Evolutionary conservation across 2,113 vertebrate genomes (phyloP).

Genomic region (Psettodes erumei): DNA sequence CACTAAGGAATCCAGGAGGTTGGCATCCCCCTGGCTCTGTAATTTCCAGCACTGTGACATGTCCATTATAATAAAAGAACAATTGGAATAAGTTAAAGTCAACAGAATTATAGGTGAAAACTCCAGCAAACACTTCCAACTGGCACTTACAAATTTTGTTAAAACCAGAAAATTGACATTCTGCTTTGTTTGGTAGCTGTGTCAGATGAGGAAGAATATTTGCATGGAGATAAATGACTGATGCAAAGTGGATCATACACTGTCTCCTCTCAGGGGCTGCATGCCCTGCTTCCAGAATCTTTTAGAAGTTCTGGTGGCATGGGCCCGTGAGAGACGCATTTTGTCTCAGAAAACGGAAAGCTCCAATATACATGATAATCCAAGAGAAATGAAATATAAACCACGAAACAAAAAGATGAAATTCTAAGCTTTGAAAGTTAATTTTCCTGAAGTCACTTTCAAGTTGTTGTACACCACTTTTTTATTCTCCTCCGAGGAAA

Average conservation of each 20-base stretch:
- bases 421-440: constrained; percentile 33
- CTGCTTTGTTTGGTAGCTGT: not conserved
- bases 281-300: constrained; percentile 5
- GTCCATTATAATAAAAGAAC: constrained; percentile 23
- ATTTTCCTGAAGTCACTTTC: constrained; percentile 33
- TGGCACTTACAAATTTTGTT: not conserved
- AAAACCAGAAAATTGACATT: constrained; percentile 9
- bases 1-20: constrained; percentile 29
- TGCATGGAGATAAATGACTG: constrained; percentile 12
- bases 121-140: not conserved
- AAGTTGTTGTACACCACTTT: constrained; percentile 4
- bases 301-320: not conserved
- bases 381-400: constrained; percentile 26
- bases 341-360: not conserved
- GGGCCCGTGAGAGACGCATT: not conserved
- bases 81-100: constrained; percentile 24
- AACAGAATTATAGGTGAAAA: constrained; percentile 12
- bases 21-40: constrained; percentile 3
- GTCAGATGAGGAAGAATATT: not conserved
- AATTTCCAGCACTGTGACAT: constrained; percentile 27
- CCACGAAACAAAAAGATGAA: constrained; percentile 5
- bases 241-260: not conserved
- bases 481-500: constrained; percentile 33
- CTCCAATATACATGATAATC: constrained; percentile 1
- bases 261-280: not conserved